Percentiles rank a stretch among this genome's conserved stretches.
These are phyloP conservation scores for Pelusios castaneus DNA, from an alignment of 2,113 vertebrate species.

Conservation along the genomic window DNA sequence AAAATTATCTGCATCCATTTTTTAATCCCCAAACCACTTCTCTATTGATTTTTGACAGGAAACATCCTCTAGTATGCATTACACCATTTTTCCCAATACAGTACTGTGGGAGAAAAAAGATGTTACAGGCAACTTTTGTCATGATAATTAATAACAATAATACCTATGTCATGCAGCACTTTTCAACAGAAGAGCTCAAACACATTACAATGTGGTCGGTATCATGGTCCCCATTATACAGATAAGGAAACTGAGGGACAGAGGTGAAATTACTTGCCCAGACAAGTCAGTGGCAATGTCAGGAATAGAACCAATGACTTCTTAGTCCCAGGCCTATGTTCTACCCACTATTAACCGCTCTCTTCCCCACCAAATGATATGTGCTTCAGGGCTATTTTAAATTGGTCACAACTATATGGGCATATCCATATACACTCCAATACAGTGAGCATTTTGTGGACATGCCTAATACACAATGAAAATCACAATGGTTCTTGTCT, in stretches of 20 bases:
- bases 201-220: neutral
- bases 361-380: neutral
- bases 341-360: neutral
- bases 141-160: neutral
- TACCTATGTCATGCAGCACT: neutral
- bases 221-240: neutral
- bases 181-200: neutral
- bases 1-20: neutral
- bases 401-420: too few relatives aligned
- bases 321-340: neutral
- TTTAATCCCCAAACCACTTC: neutral
- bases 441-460: neutral
- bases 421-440: neutral
- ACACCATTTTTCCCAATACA: neutral
- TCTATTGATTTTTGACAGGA: neutral
- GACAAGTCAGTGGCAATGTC: neutral
- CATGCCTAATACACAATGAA: neutral
- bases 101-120: neutral
- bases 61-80: neutral
- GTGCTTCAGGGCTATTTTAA: neutral
- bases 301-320: neutral
- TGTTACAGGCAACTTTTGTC: neutral
- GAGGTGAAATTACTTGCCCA: neutral
- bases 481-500: neutral
- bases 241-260: neutral